Evolutionary conservation across 2,113 vertebrate species (phyloP).

Genomic region (Amphiprion ocellaris): DNA sequence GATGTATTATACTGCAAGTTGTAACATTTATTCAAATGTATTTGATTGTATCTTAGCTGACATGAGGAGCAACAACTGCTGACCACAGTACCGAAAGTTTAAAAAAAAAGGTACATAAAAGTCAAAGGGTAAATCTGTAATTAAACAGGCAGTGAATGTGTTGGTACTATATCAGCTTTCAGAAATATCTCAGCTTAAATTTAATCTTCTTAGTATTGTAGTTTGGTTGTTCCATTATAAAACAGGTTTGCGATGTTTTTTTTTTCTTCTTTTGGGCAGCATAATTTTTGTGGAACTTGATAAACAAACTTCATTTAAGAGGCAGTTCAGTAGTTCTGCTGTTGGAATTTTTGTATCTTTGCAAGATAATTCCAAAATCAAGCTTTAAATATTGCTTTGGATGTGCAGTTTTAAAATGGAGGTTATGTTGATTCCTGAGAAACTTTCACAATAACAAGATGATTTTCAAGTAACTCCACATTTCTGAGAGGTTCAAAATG

Average conservation of each 20-base stretch:
- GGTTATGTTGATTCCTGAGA: conserved; percentile 40
- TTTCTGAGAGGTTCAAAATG: conserved; percentile 7
- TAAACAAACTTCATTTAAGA: too few relatives aligned
- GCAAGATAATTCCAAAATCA: not conserved
- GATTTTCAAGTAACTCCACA: not conserved
- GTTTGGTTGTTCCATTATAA: too few relatives aligned
- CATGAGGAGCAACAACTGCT: too few relatives aligned
- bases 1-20: not conserved
- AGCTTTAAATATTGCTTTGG: conserved; percentile 11
- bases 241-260: too few relatives aligned
- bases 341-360: not conserved
- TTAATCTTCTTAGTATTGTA: too few relatives aligned
- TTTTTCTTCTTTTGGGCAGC: too few relatives aligned
- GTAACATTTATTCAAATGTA: too few relatives aligned
- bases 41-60: not conserved
- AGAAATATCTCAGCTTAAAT: too few relatives aligned
- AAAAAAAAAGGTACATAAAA: not conserved
- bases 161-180: too few relatives aligned
- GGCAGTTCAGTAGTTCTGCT: not conserved
- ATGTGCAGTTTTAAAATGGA: not conserved
- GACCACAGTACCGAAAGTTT: not conserved
- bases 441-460: not conserved
- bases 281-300: too few relatives aligned
- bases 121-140: too few relatives aligned
- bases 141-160: too few relatives aligned